Conservation (phyloP, 92 coral and sea anemone species). For the Epizoanthus stellaris region DNA sequence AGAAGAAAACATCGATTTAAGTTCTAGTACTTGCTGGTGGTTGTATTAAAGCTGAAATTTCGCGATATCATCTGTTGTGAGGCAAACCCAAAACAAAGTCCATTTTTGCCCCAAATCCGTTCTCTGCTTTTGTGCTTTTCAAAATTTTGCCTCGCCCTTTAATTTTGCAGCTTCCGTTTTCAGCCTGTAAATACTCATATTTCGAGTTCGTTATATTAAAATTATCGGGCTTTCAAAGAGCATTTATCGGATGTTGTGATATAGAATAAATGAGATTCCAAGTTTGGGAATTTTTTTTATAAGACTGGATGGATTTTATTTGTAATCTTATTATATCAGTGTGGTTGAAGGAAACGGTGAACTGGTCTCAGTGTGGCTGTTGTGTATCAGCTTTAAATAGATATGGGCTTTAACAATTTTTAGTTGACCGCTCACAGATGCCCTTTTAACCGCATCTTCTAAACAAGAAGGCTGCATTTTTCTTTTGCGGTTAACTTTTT, state of each 20-base stretch:
- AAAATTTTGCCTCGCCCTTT: not conserved
- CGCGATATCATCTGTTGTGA: slow-evolving; percentile 5
- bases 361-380: not conserved
- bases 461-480: slow-evolving; percentile 35
- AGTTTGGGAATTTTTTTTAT: not conserved
- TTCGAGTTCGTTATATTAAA: slow-evolving; percentile 44
- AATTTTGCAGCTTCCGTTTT: slow-evolving; percentile 35
- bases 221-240: slow-evolving; percentile 36
- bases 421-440: slow-evolving; percentile 29
- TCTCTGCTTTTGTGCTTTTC: not conserved
- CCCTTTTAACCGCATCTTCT: slow-evolving; percentile 42
- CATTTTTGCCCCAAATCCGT: not conserved
- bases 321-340: not conserved
- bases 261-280: slow-evolving; percentile 15
- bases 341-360: not conserved
- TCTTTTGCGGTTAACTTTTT: slow-evolving; percentile 33
- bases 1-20: slow-evolving; percentile 13
- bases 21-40: slow-evolving; percentile 46
- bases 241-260: slow-evolving; percentile 47
- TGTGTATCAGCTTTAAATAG: slow-evolving; percentile 3
- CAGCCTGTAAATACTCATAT: slow-evolving; percentile 18
- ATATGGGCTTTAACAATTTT: slow-evolving; percentile 1
- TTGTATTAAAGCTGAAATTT: slow-evolving; percentile 13
- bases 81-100: not conserved
- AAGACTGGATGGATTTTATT: slow-evolving; percentile 1